Evolutionary conservation across 2,113 vertebrate genomes (phyloP).

Genomic region (Prunella himalayana): DNA sequence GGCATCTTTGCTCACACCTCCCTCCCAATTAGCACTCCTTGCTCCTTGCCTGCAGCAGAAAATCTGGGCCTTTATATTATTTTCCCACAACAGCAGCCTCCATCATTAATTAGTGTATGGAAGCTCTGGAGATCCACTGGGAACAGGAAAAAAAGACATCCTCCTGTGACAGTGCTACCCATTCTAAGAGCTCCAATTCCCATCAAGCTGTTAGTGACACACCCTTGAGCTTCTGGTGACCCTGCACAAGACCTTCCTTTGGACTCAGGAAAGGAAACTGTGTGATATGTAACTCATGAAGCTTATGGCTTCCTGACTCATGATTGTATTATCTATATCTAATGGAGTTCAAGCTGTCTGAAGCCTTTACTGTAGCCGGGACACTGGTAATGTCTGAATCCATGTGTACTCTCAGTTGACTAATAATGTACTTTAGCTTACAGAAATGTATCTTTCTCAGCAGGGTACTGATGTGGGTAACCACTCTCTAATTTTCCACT

Average conservation of each 20-base stretch:
- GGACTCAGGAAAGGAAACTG: neutral
- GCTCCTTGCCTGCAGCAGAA: constrained; percentile 57
- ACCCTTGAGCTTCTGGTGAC: constrained; percentile 27
- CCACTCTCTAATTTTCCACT: neutral
- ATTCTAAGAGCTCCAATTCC: neutral
- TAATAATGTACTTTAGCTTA: neutral
- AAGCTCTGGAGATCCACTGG: constrained; percentile 22
- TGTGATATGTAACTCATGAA: neutral
- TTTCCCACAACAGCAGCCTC: constrained; percentile 57
- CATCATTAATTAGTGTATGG: constrained; percentile 54
- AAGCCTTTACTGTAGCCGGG: neutral
- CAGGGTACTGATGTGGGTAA: neutral
- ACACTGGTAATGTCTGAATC: neutral
- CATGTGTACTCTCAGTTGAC: neutral
- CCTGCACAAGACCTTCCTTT: neutral
- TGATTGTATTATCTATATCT: neutral
- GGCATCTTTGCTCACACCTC: constrained; percentile 55
- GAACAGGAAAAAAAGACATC: constrained; percentile 7
- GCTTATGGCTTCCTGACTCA: neutral
- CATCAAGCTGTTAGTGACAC: constrained; percentile 35
- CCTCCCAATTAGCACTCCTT: constrained; percentile 63
- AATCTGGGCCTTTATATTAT: constrained; percentile 65
- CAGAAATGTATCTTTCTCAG: neutral
- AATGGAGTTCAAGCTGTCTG: neutral
- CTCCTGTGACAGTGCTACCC: constrained; percentile 10